Base-by-base conservation (phyloP, 2,113 vertebrate genomes). In the Felis catus region DNA sequence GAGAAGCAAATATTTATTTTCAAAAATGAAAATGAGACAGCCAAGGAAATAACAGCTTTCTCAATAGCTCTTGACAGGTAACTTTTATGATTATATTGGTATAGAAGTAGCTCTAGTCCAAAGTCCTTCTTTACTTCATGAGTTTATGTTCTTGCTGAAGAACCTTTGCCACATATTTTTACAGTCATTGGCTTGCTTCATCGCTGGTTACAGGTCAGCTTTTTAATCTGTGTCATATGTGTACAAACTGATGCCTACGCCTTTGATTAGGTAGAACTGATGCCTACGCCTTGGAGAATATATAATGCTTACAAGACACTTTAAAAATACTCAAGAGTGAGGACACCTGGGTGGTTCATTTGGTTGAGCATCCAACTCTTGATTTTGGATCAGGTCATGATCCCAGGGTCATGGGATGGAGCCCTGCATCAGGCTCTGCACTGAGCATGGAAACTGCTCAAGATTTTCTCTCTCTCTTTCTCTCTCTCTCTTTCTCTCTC, bases 151-250 rank as follows among this genome's bases (percentile, higher is more conserved):
- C 86, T 55, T 82, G 36, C 36, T 4, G 51, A 74, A n/a, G 39
- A 95, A 84, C 10, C 41, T 63, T 78, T 79, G 63, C 29, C 63
- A 45, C 23, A 3, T 61, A 53, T 45, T 96, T 96, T 89, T 82
- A 90, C n/a, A 41, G 36, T 76, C n/a, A 61, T 87, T 18, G 81
- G 29, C 78, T 93, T 51, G 82, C 78, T 88, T 91, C 23, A 61
- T 83, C 58, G 87, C 70, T 5, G 53, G 48, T 71, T 36, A 93
- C 12, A 95, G 95, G 81, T 94, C 83, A 93, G 85, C 66, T 86
- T 95, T 80, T 39, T 41, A 78, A 48, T 84, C 68, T 70, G 6
- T 33, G 0, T 14, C 48, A 36, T 19, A 41, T 11, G 39, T 92
- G 14, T 53, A 68, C 29, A 66, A 78, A 58, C 33, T 51, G 48